Evolutionary conservation across 2,797 vertebrate genomes (phyloP).

Genomic region (Mico argentatus): DNA sequence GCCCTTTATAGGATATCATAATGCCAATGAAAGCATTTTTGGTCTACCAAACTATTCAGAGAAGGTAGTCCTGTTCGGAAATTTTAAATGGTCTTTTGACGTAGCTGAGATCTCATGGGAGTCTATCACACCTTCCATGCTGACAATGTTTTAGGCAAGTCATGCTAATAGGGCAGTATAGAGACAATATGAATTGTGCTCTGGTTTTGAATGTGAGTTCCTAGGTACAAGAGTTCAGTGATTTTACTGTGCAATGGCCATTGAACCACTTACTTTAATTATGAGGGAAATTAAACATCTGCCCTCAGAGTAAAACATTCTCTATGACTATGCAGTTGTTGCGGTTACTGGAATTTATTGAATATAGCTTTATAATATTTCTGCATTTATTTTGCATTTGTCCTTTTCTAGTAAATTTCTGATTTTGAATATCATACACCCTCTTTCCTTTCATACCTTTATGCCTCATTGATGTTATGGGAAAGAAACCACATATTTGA

Average conservation of each 20-base stretch:
- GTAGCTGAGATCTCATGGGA: background rate
- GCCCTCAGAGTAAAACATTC: slow-evolving; percentile 24
- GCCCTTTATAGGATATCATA: background rate
- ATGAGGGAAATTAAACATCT: slow-evolving; percentile 65
- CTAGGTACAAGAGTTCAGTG: background rate
- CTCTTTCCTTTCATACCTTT: background rate
- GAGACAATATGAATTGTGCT: background rate
- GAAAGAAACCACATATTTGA: background rate
- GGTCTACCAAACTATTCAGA: background rate
- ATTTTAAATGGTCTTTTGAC: slow-evolving; percentile 21
- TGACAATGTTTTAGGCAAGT: background rate
- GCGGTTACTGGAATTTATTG: slow-evolving; percentile 6
- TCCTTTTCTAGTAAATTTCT: background rate
- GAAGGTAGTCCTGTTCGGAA: background rate
- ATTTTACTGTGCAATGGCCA: slow-evolving; percentile 45
- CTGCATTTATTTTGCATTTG: slow-evolving; percentile 23
- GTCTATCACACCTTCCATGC: background rate
- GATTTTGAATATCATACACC: background rate
- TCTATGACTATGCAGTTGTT: background rate
- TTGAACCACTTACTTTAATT: slow-evolving; percentile 51
- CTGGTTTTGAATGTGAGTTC: background rate
- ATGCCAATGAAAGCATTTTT: background rate
- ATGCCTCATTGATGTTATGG: background rate
- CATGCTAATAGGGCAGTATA: background rate
- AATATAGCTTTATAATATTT: background rate